These are phyloP conservation scores for Orthosia gracilis DNA, from an alignment of 2,888 invertebrate genomes.

Conservation along the genomic window DNA sequence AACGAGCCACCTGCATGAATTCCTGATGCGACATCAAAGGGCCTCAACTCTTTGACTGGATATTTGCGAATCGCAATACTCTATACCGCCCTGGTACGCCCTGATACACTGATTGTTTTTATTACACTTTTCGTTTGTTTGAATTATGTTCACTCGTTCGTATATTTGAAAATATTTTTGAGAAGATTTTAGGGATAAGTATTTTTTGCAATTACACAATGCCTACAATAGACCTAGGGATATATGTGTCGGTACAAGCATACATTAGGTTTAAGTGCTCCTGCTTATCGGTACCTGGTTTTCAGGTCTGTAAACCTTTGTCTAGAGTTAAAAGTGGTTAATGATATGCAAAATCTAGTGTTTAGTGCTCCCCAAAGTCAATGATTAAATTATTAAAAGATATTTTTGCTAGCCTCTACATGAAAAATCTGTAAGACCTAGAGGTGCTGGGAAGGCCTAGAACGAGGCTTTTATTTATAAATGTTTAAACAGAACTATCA, in stretches of 20 bases:
- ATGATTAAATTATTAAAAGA: background rate
- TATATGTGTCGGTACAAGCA: background rate
- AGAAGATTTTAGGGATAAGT: background rate
- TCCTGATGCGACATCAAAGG: constrained; percentile 67
- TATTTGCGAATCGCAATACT: constrained; percentile 49
- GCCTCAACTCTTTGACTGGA: constrained; percentile 56
- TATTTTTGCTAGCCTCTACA: background rate
- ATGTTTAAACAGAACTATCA: background rate
- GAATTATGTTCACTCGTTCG: constrained; percentile 22
- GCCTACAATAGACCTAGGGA: too few relatives aligned
- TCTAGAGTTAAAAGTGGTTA: background rate
- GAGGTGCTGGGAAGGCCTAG: background rate
- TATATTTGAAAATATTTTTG: constrained; percentile 13
- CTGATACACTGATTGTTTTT: constrained; percentile 44
- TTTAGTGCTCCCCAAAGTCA: background rate
- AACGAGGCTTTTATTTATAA: background rate
- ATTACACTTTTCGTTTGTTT: constrained; percentile 16
- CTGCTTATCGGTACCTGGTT: background rate
- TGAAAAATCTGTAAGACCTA: background rate
- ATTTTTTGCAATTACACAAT: background rate
- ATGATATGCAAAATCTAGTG: background rate
- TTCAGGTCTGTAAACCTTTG: background rate
- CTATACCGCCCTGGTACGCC: constrained; percentile 24
- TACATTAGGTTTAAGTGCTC: background rate
- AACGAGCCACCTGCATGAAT: constrained; percentile 64